Base-by-base conservation (phyloP, 53 echinoderm and acorn worm genomes). In the Mesocentrotus franciscanus region DNA sequence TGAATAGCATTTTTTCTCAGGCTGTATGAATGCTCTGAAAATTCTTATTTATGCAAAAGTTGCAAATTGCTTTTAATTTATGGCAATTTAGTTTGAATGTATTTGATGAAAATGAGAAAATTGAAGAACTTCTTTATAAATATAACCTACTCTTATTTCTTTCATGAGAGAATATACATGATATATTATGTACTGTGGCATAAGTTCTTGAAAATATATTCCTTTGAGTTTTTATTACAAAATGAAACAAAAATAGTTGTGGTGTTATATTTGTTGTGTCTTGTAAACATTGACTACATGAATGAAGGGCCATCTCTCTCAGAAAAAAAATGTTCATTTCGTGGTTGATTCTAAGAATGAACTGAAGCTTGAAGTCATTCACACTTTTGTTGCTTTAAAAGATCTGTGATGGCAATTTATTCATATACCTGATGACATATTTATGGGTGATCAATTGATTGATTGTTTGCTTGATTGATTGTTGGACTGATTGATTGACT, bases 191-290 rank as follows among this genome's bases (percentile, higher is more conserved):
- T 81, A 81, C 42, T 76, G 14, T 76, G 27, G 29, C 42, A 81
- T 81, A 36, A 81, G 15, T 81, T 81, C 20, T 20, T 36, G 36
- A 81, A 81, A 42, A 81, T 81, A 81, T 81, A 81, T 81, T 42
- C 4, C 42, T 42, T 81, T 81, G 81, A 18, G 34, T 18, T 81
- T 78, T 30, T 74, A 30, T 74, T 30, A 74, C 32, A 81, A 81
- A 42, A 81, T 81, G 81, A 81, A 81, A 81, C 2, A 64, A 64
- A 64, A 16, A 32, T 42, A 17, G 81, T 36, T 39, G 22, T 42
- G 18, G 27, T 35, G n/a, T 20, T 81, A 20, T 39, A 27, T 79
- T 20, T 81, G 42, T 81, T 81, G 81, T 42, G 81, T 81, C 76
- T 8, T 76, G 33, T 76, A 30, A 81, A 36, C 18, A 7, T 74